phyloP scores from a whole-genome alignment of 2,797 vertebrate genomes.

The Ataeniobius toweri region DNA sequence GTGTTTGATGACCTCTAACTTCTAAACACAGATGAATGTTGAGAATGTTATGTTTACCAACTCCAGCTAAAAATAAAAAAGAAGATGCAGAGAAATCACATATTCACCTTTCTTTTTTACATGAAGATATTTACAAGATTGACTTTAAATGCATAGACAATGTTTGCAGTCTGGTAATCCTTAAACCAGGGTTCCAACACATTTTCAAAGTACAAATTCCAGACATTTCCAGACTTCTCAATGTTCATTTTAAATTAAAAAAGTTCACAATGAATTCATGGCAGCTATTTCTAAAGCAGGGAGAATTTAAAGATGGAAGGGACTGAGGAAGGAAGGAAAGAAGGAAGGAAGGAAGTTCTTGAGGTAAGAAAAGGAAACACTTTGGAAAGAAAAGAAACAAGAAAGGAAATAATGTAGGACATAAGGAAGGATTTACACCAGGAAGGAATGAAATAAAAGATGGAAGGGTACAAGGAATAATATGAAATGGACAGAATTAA shows the following conservation, averaged over 20 bases:
- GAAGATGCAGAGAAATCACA: constrained; percentile 12
- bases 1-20: constrained; percentile 69
- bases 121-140: not conserved
- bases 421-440: not conserved
- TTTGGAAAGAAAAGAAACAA: no score
- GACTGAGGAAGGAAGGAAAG: no score
- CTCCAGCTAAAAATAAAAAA: constrained; percentile 6
- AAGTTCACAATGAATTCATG: not conserved
- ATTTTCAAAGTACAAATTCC: not conserved
- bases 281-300: not conserved
- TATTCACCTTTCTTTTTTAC: not conserved
- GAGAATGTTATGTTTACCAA: constrained; percentile 38
- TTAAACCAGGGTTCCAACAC: no score
- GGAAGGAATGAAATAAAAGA: not conserved
- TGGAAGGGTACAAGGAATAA: not conserved
- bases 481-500: not conserved
- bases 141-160: not conserved
- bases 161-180: not conserved
- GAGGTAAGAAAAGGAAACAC: no score
- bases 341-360: no score
- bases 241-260: not conserved
- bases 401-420: not conserved
- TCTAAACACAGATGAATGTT: constrained; percentile 52
- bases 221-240: not conserved
- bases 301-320: not conserved